A percentile compares a stretch with the other conserved stretches of the same genome.
These are phyloP conservation scores for Ceyx margarethae DNA, from an alignment of 2,113 vertebrate genomes.

Conservation along the genomic window DNA sequence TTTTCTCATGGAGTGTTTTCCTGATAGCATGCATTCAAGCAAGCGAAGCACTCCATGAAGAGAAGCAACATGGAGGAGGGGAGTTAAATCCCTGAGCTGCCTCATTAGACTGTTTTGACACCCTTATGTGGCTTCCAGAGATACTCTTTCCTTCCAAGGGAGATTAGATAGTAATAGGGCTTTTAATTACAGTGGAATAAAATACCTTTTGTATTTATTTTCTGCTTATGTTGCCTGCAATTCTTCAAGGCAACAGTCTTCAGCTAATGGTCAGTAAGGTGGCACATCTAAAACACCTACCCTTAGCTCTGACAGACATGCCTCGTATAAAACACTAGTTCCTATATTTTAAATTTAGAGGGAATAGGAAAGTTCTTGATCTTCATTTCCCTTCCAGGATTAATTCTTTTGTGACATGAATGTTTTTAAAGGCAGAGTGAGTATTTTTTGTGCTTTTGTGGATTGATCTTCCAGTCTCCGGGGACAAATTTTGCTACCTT, in stretches of 20 bases:
- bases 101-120: neutral
- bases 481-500: neutral
- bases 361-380: neutral
- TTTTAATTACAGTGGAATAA: conserved; percentile 7
- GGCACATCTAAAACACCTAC: neutral
- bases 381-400: neutral
- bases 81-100: neutral
- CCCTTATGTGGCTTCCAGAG: neutral
- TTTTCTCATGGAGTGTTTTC: neutral
- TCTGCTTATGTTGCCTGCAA: neutral
- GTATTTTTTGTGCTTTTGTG: neutral
- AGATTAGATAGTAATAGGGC: neutral
- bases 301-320: neutral
- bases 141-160: neutral
- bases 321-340: neutral
- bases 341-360: neutral
- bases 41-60: neutral
- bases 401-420: neutral
- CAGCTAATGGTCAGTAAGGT: neutral
- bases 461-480: neutral
- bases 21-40: neutral
- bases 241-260: neutral
- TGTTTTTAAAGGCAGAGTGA: neutral
- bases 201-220: conserved; percentile 10
- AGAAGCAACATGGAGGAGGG: neutral